Evolutionary conservation across 1,140 invertebrate species (phyloP).

Genomic region (Spodoptera litura): DNA sequence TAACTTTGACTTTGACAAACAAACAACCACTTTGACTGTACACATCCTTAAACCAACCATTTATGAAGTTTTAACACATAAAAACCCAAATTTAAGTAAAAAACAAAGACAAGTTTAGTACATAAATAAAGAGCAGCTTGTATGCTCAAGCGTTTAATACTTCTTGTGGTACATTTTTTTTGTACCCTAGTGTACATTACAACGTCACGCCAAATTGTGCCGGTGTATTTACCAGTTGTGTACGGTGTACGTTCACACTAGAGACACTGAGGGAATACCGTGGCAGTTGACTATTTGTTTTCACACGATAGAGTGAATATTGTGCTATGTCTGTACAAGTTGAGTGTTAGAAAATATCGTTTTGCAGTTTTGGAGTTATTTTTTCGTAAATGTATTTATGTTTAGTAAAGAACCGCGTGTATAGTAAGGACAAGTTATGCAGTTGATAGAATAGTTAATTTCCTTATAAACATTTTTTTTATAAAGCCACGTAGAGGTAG

Average conservation of each 20-base stretch:
- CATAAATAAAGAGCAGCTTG: background rate
- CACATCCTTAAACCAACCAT: no score
- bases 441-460: no score
- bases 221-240: conserved; percentile 11
- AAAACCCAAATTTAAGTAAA: background rate
- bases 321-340: background rate
- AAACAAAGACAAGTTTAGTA: background rate
- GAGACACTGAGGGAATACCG: background rate
- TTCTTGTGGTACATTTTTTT: background rate
- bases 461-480: no score
- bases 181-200: conserved; percentile 19
- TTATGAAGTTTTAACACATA: background rate
- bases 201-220: conserved; percentile 9
- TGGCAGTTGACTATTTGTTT: conserved; percentile 14
- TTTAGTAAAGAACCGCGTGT: no score
- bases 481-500: no score
- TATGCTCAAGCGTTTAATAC: background rate
- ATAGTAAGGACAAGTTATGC: no score
- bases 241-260: background rate
- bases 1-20: no score
- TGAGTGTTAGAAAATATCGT: background rate
- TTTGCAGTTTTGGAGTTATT: background rate
- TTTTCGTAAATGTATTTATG: background rate
- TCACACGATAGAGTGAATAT: background rate
- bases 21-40: no score